phyloP scores from a whole-genome alignment of 1,140 invertebrate genomes.

The Akabosia matsudoensis region DNA sequence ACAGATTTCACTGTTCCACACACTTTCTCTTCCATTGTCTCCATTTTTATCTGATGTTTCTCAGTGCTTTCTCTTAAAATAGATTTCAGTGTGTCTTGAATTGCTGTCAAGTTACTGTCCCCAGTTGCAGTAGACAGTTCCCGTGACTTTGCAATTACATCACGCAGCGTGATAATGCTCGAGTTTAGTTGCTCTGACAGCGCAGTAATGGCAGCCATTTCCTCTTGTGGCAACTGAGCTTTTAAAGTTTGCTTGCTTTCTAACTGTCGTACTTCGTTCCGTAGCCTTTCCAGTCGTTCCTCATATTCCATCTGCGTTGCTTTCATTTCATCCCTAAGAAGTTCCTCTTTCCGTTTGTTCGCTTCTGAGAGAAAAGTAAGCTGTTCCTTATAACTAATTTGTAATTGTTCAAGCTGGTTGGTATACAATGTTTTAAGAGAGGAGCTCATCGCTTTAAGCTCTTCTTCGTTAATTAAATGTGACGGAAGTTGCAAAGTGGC shows the following conservation, averaged over 20 bases:
- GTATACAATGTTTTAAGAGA: slow-evolving; percentile 40
- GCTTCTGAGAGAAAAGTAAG: slow-evolving; percentile 33
- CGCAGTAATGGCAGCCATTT: neutral
- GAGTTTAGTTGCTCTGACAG: neutral
- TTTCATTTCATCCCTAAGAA: slow-evolving; percentile 43
- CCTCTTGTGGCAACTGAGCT: neutral
- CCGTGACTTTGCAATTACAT: neutral
- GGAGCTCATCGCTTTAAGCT: slow-evolving; percentile 40
- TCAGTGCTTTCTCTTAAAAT: neutral
- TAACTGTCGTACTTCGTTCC: neutral
- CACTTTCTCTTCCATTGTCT: neutral
- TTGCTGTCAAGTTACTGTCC: neutral
- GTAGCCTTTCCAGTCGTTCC: slow-evolving; percentile 23
- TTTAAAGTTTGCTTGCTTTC: neutral
- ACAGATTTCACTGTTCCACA: neutral
- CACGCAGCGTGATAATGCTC: neutral
- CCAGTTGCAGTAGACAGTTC: neutral
- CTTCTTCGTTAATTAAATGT: slow-evolving; percentile 43
- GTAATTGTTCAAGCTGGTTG: slow-evolving; percentile 40
- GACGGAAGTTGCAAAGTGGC: slow-evolving; percentile 35
- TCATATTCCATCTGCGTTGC: slow-evolving; percentile 42
- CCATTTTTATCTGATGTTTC: neutral
- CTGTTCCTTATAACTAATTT: slow-evolving; percentile 40
- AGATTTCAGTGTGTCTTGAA: neutral
- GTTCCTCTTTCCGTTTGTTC: slow-evolving; percentile 39